Evolutionary conservation across 2,113 vertebrate genomes (phyloP).

Genomic region (Oenanthe melanoleuca): DNA sequence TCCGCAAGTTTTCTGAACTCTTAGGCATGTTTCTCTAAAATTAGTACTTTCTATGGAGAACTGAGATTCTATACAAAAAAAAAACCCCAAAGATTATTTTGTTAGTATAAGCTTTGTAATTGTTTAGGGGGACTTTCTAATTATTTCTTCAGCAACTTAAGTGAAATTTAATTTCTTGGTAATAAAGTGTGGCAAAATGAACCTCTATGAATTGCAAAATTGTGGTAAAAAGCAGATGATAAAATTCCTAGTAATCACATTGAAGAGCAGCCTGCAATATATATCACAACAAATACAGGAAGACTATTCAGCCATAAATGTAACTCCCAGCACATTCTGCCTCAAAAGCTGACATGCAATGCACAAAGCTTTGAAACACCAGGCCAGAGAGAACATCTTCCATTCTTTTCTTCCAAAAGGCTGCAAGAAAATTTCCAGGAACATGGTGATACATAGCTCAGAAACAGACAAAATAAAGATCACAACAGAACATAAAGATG

Average conservation of each 20-base stretch:
- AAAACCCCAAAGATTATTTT: not conserved
- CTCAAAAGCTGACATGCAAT: not conserved
- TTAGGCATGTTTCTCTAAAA: conserved; percentile 2
- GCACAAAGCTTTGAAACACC: not conserved
- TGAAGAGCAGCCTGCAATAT: not conserved
- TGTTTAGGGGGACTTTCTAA: not conserved
- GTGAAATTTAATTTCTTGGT: conserved; percentile 58
- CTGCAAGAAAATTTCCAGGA: not conserved
- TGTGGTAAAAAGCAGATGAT: conserved; percentile 13
- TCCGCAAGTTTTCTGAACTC: conserved; percentile 34
- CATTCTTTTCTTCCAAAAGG: not conserved
- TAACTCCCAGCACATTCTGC: not conserved
- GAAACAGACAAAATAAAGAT: not conserved
- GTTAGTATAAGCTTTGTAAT: conserved; percentile 24
- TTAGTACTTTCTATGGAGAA: conserved; percentile 26
- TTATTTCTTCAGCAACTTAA: conserved; percentile 52
- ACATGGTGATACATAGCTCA: not conserved
- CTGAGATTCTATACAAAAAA: conserved; percentile 42
- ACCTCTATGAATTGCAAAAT: not conserved
- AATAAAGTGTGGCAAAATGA: conserved; percentile 35
- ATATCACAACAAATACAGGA: not conserved
- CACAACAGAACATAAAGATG: not conserved
- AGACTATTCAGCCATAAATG: not conserved
- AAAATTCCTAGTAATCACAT: not conserved
- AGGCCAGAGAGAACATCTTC: not conserved